phyloP scores from a whole-genome alignment of 92 coral and sea anemone genomes.

The Phenganax subtilis region DNA sequence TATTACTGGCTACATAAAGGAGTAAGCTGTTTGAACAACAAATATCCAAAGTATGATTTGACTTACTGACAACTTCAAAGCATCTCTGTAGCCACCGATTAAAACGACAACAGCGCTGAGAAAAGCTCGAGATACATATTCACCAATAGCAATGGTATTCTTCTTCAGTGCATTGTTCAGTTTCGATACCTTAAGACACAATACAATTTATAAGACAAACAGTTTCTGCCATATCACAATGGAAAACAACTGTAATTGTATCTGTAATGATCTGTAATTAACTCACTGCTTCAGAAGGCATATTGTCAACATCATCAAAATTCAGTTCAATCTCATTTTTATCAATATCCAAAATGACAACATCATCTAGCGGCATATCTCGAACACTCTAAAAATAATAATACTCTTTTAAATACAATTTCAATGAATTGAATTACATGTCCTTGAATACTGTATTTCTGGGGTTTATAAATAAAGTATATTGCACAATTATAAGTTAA shows the following conservation, averaged over 20 bases:
- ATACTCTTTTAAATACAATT: neutral
- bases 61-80: constrained; percentile 76
- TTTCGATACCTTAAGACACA: constrained; percentile 47
- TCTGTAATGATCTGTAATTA: no score
- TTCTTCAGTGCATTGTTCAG: constrained; percentile 81
- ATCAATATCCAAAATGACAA: constrained; percentile 85
- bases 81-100: constrained; percentile 90
- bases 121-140: constrained; percentile 80
- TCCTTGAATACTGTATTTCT: no score
- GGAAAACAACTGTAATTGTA: no score
- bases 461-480: no score
- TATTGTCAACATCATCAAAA: constrained; percentile 64
- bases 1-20: no score
- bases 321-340: constrained; percentile 69
- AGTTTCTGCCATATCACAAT: neutral
- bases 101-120: constrained; percentile 81
- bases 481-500: no score
- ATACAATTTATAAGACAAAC: neutral
- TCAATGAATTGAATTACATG: neutral
- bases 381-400: constrained; percentile 65
- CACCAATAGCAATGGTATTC: constrained; percentile 72
- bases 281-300: constrained; percentile 79
- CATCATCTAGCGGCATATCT: constrained; percentile 90
- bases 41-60: no score
- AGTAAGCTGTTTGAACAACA: no score